These are phyloP conservation scores for Heliconius hewitsoni DNA, from an alignment of 1,140 invertebrate genomes.

Conservation along the genomic window DNA sequence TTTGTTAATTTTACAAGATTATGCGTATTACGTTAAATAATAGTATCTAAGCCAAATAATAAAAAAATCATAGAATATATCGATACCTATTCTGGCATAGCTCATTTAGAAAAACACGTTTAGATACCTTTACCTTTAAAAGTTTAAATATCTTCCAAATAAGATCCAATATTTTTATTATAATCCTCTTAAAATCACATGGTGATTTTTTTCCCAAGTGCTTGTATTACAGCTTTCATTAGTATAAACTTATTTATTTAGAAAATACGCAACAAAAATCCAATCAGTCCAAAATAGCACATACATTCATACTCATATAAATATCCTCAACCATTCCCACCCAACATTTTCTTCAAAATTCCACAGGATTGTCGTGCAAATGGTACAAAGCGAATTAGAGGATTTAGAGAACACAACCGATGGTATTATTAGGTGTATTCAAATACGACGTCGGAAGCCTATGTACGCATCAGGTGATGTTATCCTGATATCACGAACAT, in stretches of 20 bases:
- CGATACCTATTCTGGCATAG: no score
- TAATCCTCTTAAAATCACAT: no score
- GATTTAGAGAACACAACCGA: conserved; percentile 43
- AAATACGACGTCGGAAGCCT: conserved; percentile 35
- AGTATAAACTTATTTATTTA: neutral
- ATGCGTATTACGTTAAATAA: no score
- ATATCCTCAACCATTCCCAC: conserved; percentile 39
- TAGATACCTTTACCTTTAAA: no score
- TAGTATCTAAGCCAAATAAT: no score
- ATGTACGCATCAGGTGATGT: conserved; percentile 36
- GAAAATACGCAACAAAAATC: neutral
- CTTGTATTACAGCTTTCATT: no score
- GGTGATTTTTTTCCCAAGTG: no score
- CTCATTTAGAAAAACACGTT: no score
- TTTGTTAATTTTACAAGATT: no score
- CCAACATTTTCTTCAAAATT: conserved; percentile 42
- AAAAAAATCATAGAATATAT: no score
- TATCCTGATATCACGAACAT: conserved; percentile 1
- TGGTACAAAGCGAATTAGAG: conserved; percentile 47
- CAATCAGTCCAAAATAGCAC: neutral
- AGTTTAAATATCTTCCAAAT: no score
- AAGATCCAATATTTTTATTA: no score
- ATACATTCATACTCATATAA: conserved; percentile 12
- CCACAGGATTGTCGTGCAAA: conserved; percentile 43
- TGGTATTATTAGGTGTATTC: conserved; percentile 46